Conservation (phyloP, 2,797 vertebrate species). For the Australoheros facetus region DNA sequence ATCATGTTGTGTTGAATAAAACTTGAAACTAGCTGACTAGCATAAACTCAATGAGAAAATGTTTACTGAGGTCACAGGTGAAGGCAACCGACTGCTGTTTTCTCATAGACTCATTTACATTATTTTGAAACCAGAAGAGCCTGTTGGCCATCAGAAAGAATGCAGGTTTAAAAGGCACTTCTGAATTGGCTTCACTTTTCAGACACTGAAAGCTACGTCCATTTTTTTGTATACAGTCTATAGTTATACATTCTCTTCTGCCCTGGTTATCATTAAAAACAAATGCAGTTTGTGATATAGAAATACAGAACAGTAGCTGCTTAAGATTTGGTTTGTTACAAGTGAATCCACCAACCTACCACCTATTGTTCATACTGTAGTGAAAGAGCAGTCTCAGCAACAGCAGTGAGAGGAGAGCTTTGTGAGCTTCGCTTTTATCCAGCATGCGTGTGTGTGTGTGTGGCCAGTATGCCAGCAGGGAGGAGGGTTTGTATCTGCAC, state of each 20-base stretch:
- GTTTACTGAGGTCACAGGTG: background rate
- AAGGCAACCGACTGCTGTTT: background rate
- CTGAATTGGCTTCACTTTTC: background rate
- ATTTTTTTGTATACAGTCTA: background rate
- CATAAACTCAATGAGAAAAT: background rate
- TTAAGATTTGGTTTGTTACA: slow-evolving; percentile 35
- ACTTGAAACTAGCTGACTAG: background rate
- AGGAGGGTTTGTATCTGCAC: slow-evolving; percentile 71
- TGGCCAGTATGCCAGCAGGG: slow-evolving; percentile 49
- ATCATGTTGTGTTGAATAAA: background rate
- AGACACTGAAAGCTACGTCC: background rate
- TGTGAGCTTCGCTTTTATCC: slow-evolving; percentile 60
- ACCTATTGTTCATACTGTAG: slow-evolving; percentile 52
- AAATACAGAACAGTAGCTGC: slow-evolving; percentile 8
- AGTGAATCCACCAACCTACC: slow-evolving; percentile 36
- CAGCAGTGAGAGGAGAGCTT: slow-evolving; percentile 60
- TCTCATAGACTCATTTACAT: background rate
- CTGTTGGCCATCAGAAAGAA: background rate
- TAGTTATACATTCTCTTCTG: background rate
- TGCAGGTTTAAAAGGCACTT: background rate
- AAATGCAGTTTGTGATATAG: background rate
- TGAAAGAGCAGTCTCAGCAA: slow-evolving; percentile 68
- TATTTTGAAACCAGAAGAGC: background rate
- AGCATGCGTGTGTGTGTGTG: background rate
- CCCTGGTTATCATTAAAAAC: background rate